Base-by-base conservation (phyloP, 2,888 invertebrate species). In the Epirrhoe tristata region DNA sequence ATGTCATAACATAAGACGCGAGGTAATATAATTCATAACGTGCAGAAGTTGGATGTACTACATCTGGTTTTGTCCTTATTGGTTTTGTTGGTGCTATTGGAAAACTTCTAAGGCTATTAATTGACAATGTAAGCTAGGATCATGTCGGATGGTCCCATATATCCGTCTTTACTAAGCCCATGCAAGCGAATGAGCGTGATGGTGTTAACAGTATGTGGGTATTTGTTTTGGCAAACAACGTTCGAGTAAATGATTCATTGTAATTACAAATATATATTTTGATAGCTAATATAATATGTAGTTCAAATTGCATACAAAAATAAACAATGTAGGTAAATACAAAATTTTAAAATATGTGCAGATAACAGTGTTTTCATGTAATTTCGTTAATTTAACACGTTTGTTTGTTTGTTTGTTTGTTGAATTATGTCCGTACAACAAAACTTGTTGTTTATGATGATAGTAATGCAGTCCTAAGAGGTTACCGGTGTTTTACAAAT, bases 91-190 rank as follows among this genome's bases (percentile, higher is more conserved):
- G 46, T 52, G 7, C 32, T 63, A 63, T 64, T 64, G 56, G 66
- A 43, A 62, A 66, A 62, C 54, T 66, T 62, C n/a, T n/a, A 54
- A 48, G 36, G n/a, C 31, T 58, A 52, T 56, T 57, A 61, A 66
- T 62, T 62, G 66, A 66, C 66, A 62, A 48, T n/a, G 54, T 62
- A 62, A 66, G 66, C 58, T 55, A 12, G 31, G 53, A 39, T 43
- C 39, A 12, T 17, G 55, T 55, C 7, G 43, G 52, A 46, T n/a
- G 43, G 24, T 32, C 17, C 46, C 17, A 51, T 58, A 58, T 17
- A 53, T 58, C 6, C 31, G 43, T 52, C 8, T 52, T 63, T 24
- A 12, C 24, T 1, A 39, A 34, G 51, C 50, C 51, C 52, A 36
- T 10, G 39, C 32, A 48, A 6, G n/a, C 48, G 34, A 14, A 59